Percentiles rank a stretch among this genome's conserved stretches.
Evolutionary conservation across 2,797 vertebrate species (phyloP).

Genomic region (Salmo trutta): DNA sequence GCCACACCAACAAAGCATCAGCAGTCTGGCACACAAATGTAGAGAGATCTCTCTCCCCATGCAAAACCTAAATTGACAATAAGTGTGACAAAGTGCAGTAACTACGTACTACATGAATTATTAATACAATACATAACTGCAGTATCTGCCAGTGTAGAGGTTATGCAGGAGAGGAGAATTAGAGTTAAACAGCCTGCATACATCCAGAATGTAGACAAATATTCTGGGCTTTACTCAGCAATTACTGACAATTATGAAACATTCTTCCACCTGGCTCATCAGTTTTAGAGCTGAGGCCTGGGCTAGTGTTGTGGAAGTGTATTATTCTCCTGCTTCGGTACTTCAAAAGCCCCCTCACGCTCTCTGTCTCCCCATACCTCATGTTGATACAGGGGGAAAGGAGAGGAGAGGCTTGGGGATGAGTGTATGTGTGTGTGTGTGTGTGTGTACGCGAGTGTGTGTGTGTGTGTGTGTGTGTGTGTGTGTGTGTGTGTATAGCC

Average conservation of each 20-base stretch:
- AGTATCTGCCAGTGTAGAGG: not conserved
- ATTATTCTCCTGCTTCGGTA: not conserved
- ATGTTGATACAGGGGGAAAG: too few relatives aligned
- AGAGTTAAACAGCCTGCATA: slow-evolving; percentile 23
- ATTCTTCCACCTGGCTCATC: not conserved
- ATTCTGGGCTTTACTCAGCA: not conserved
- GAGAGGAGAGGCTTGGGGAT: too few relatives aligned
- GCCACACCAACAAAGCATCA: not conserved
- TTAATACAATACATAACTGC: not conserved
- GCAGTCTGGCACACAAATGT: not conserved
- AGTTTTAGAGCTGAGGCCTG: not conserved
- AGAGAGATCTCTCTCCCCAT: not conserved
- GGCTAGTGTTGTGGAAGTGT: not conserved
- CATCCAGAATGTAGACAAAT: slow-evolving; percentile 2
- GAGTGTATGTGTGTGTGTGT: too few relatives aligned
- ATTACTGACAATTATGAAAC: not conserved
- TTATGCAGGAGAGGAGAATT: not conserved
- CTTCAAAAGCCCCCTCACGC: too few relatives aligned
- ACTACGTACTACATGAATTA: not conserved
- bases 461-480: too few relatives aligned
- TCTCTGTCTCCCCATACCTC: too few relatives aligned
- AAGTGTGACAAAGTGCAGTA: not conserved
- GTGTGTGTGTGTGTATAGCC: not conserved
- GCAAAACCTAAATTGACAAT: not conserved
- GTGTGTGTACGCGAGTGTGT: too few relatives aligned